Evolutionary conservation across 2,113 vertebrate genomes (phyloP).

Genomic region (Excalfactoria chinensis): DNA sequence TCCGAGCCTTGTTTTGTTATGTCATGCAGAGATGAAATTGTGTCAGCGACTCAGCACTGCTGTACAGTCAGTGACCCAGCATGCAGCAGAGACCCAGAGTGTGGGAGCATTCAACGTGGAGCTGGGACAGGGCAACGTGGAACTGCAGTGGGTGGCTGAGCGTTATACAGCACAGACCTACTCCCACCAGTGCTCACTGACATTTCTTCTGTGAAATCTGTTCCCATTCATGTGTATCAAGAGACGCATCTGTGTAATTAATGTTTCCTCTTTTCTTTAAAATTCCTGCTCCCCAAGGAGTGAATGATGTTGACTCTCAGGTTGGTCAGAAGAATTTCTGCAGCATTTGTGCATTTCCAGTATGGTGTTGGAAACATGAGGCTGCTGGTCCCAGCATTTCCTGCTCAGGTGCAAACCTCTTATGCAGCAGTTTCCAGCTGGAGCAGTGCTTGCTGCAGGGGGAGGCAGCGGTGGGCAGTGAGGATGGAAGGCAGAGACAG

Average conservation of each 20-base stretch:
- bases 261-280: neutral
- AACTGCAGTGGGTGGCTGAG: rapidly evolving
- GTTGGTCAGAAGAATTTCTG: neutral
- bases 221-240: rapidly evolving
- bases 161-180: neutral
- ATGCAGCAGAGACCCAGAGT: rapidly evolving
- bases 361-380: neutral
- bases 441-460: neutral
- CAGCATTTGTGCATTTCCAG: neutral
- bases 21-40: neutral
- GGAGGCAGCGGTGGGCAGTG: neutral
- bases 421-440: neutral
- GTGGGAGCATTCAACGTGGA: rapidly evolving
- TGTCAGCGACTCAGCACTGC: neutral
- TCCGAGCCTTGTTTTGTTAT: neutral
- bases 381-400: neutral
- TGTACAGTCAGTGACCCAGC: neutral
- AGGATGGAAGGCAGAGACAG: neutral
- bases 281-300: neutral
- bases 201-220: neutral
- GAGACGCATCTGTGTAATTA: neutral
- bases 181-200: too few relatives aligned
- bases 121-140: rapidly evolving
- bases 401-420: neutral
- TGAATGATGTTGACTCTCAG: neutral